Conservation (phyloP, 2,113 vertebrate species). For the Colistium nudipinnis region DNA sequence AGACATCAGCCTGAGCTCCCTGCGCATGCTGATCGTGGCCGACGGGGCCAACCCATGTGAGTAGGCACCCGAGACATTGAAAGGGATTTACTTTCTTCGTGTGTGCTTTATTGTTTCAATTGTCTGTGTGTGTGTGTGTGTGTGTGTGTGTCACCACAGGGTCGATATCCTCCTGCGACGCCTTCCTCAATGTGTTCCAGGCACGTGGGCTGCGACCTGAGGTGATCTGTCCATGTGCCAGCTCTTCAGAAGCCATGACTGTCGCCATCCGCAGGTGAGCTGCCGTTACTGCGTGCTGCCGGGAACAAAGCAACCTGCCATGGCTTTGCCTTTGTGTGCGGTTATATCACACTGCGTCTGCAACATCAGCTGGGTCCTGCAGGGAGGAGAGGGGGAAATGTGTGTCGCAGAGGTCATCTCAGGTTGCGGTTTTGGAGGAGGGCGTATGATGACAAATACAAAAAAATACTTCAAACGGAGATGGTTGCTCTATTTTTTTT, state of each 20-base stretch:
- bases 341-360: conserved; percentile 12
- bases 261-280: conserved; percentile 93
- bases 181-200: conserved; percentile 97
- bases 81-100: too few relatives aligned
- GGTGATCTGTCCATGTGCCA: conserved; percentile 95
- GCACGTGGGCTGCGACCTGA: conserved; percentile 92
- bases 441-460: conserved; percentile 9
- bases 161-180: conserved; percentile 98
- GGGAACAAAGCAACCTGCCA: conserved; percentile 24
- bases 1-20: conserved; percentile 91
- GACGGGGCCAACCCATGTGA: conserved; percentile 98
- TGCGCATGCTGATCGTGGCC: conserved; percentile 93
- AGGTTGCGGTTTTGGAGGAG: not conserved
- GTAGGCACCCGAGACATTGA: too few relatives aligned
- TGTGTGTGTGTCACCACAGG: conserved; percentile 75
- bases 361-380: conserved; percentile 23
- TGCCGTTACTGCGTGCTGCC: conserved; percentile 34
- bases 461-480: conserved; percentile 13
- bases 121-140: conserved; percentile 21
- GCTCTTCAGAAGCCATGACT: conserved; percentile 92
- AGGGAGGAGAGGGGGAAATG: not conserved
- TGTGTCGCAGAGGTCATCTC: not conserved
- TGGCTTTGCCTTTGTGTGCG: not conserved
- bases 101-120: conserved; percentile 27
- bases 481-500: conserved; percentile 5